A percentile compares a stretch with the other conserved stretches of the same genome.
These are phyloP conservation scores for Macropis europaea DNA, from an alignment of 2,888 invertebrate genomes.

Conservation along the genomic window DNA sequence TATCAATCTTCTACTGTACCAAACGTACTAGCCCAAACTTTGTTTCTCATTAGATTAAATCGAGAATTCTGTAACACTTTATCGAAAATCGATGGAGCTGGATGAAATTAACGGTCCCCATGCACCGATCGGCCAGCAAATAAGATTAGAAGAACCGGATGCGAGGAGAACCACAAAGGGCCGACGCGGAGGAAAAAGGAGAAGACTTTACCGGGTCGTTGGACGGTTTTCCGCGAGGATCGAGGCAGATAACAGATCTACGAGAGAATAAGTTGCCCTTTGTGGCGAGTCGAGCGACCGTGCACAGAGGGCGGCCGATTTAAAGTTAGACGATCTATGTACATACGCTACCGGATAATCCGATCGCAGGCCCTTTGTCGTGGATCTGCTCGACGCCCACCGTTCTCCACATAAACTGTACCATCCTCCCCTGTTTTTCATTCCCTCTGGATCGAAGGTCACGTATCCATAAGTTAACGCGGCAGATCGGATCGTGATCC, in stretches of 20 bases:
- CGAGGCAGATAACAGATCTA: slow-evolving; percentile 63
- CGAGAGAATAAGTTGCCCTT: slow-evolving; percentile 61
- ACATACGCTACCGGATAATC: slow-evolving; percentile 55
- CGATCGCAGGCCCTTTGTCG: slow-evolving; percentile 56
- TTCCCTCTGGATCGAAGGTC: slow-evolving; percentile 25
- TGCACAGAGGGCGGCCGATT: slow-evolving; percentile 46
- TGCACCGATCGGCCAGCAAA: too few relatives aligned
- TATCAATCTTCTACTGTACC: too few relatives aligned
- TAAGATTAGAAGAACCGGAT: background rate
- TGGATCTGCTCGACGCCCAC: slow-evolving; percentile 40
- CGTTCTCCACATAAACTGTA: slow-evolving; percentile 30
- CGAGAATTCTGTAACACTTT: too few relatives aligned
- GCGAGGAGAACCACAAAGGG: slow-evolving; percentile 53
- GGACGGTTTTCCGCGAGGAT: slow-evolving; percentile 66
- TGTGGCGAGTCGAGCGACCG: slow-evolving; percentile 51
- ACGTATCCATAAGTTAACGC: slow-evolving; percentile 29
- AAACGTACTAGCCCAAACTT: too few relatives aligned
- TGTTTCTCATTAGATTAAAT: too few relatives aligned
- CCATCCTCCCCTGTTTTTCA: background rate
- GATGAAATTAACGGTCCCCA: too few relatives aligned
- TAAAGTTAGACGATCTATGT: slow-evolving; percentile 49
- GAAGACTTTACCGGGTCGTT: slow-evolving; percentile 65
- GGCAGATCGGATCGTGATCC: slow-evolving; percentile 49
- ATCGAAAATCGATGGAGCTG: too few relatives aligned
- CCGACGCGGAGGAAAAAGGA: slow-evolving; percentile 55